Conservation (phyloP, 2,797 vertebrate genomes). For the Echiichthys vipera region DNA sequence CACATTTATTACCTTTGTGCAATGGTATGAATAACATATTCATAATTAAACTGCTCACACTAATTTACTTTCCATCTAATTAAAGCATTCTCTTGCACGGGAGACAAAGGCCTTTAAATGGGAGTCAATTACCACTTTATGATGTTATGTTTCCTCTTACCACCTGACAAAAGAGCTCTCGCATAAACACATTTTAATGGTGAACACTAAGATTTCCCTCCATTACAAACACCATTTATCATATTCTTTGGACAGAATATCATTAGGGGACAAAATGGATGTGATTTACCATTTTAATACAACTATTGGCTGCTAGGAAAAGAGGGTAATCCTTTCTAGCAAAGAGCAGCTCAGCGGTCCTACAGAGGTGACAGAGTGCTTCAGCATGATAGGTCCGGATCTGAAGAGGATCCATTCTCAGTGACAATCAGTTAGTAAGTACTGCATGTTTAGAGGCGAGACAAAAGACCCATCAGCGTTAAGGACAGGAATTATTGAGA, state of each 20-base stretch:
- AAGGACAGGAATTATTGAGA: conserved; percentile 20
- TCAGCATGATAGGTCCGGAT: conserved; percentile 18
- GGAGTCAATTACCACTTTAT: conserved; percentile 67
- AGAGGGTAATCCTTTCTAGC: neutral
- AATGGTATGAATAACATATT: conserved; percentile 63
- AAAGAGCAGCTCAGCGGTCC: neutral
- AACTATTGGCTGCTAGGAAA: conserved; percentile 1
- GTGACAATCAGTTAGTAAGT: conserved; percentile 36
- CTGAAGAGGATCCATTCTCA: conserved; percentile 27
- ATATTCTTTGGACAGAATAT: neutral
- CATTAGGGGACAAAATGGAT: conserved; percentile 1
- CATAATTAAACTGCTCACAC: conserved; percentile 67
- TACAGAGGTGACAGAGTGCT: conserved; percentile 33
- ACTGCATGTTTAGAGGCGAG: conserved; percentile 7
- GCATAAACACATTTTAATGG: conserved; percentile 33
- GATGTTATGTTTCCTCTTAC: conserved; percentile 37
- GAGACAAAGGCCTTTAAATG: conserved; percentile 70
- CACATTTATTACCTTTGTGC: conserved; percentile 46
- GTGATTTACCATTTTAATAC: conserved; percentile 10
- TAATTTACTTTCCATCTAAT: conserved; percentile 66
- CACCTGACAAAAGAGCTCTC: conserved; percentile 15
- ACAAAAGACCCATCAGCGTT: conserved; percentile 37
- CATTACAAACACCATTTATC: conserved; percentile 41
- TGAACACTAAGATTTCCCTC: conserved; percentile 26
- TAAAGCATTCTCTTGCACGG: conserved; percentile 47